These are phyloP conservation scores for Pyrgilauda ruficollis DNA, from an alignment of 2,113 vertebrate species.

Conservation along the genomic window DNA sequence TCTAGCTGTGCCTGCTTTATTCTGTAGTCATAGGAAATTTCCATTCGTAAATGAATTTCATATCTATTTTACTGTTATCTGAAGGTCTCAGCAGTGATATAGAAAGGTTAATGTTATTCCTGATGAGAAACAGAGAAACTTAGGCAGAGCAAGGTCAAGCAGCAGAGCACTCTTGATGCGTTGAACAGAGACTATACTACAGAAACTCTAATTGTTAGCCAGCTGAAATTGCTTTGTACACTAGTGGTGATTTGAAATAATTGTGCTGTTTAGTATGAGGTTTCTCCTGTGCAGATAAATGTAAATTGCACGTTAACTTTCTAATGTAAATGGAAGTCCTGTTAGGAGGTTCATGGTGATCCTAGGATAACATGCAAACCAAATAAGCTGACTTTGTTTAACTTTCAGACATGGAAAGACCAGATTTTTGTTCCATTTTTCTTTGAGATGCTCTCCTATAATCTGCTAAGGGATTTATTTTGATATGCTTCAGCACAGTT, in stretches of 20 bases:
- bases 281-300: conserved; percentile 1
- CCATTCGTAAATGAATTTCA: not conserved
- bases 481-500: not conserved
- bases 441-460: not conserved
- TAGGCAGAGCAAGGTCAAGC: not conserved
- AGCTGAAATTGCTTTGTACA: not conserved
- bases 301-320: not conserved
- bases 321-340: not conserved
- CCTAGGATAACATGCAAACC: not conserved
- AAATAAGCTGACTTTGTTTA: not conserved
- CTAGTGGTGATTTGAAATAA: not conserved
- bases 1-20: not conserved
- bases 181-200: not conserved
- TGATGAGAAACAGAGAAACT: not conserved
- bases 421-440: not conserved
- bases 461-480: not conserved
- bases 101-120: conserved; percentile 3
- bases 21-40: not conserved
- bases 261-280: not conserved
- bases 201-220: not conserved
- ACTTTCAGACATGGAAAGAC: not conserved
- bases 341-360: not conserved
- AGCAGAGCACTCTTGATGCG: not conserved
- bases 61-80: not conserved
- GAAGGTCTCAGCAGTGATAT: not conserved